Percentiles rank a stretch among this genome's conserved stretches.
These are phyloP conservation scores for Platysteira castanea DNA, from an alignment of 2,113 vertebrate genomes.

Conservation along the genomic window DNA sequence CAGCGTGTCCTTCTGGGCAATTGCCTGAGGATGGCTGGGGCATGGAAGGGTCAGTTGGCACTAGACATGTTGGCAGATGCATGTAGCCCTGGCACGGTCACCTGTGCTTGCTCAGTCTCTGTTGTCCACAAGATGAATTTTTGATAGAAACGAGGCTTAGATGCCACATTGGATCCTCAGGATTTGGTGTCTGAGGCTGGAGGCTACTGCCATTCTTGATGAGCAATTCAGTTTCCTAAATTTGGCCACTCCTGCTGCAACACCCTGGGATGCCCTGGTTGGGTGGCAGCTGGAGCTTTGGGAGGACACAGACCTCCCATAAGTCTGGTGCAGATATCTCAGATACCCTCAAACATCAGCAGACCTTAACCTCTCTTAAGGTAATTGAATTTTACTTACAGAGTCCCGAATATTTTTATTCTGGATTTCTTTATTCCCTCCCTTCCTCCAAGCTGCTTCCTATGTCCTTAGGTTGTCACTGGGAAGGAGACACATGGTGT, in stretches of 20 bases:
- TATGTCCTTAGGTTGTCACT: not conserved
- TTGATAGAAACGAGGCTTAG: not conserved
- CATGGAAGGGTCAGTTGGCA: not conserved
- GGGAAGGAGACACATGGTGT: not conserved
- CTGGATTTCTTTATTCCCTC: not conserved
- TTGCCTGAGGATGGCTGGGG: not conserved
- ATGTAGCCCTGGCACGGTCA: rapidly evolving
- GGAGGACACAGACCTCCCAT: not conserved
- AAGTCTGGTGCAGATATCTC: not conserved
- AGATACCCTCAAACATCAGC: not conserved
- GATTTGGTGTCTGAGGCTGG: not conserved
- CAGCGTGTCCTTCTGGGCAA: rapidly evolving
- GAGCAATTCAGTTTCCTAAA: not conserved
- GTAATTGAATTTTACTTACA: not conserved
- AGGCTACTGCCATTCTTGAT: not conserved
- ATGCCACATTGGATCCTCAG: not conserved
- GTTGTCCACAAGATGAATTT: not conserved
- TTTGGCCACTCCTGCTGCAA: not conserved
- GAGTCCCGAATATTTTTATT: not conserved
- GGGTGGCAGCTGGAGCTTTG: not conserved
- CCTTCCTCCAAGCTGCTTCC: not conserved
- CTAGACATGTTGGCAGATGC: not conserved
- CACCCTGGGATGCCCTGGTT: rapidly evolving
- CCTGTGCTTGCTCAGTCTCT: not conserved
- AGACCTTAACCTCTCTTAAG: not conserved